Evolutionary conservation across 2,888 invertebrate species (phyloP), one percentile per base, ranked within the genome.

Genomic region (Oligia latruncula): DNA sequence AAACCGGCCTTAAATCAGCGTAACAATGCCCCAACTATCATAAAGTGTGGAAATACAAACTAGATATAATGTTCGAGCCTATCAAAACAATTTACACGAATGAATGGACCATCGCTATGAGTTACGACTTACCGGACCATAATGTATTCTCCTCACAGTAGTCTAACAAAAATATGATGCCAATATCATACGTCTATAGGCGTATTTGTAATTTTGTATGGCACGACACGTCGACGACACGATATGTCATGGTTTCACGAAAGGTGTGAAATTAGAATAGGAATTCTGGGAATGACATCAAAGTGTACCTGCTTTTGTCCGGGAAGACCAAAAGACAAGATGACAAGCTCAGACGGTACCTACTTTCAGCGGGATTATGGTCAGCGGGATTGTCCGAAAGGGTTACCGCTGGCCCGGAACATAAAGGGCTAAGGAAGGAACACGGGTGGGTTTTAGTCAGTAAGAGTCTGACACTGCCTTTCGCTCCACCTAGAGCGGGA

Each of bases 51-150:
- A 80, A 81, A 78, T 68, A 83, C 80, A 71, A 77, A 83, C 71
- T 78, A 77, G 62, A 84, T 77, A 77, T 74, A 75, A 80, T 77
- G 65, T 71, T 49, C 43, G 40, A 74, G 62, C 78, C 75, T 88
- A 87, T 85, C 83, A 89, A 80, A 87, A 85, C 79, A 85, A 85
- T 87, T 85, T 83, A 87, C 85, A 78, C 86, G 77, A 78, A 79
- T 60, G 78, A 86, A 88, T 88, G 76, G 82, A 72, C 80, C 64
- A 88, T 81, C 64, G 67, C 74, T 62, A 68, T 82, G 79, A 83
- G 65, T 80, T 76, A 80, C 75, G 62, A 23, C 35, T 71, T 35
- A 58, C 68, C 73, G 9, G 46, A 52, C 72, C 77, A 77, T 83
- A 86, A 87, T 82, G 80, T 86, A 87, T 88, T 87, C 87, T 74